Conservation (phyloP, 1,140 invertebrate genomes). For the Sarcophaga peregrina region DNA sequence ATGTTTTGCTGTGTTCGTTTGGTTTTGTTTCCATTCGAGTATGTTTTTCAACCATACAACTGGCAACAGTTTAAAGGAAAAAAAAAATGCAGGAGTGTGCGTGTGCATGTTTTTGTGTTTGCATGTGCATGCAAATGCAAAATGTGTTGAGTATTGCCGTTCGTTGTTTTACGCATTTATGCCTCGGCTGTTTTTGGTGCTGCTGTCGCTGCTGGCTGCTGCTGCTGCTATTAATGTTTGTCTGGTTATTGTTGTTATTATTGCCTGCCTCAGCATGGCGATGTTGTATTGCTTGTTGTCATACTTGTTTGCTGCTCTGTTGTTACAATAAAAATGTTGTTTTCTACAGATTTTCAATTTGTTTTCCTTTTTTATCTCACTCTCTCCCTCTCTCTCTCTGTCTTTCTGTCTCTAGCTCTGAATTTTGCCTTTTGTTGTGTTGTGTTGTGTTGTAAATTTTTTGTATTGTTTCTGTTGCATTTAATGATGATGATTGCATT, state of each 20-base stretch:
- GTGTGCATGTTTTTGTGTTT: no score
- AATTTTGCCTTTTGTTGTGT: background rate
- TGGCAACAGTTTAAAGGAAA: background rate
- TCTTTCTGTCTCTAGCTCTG: no score
- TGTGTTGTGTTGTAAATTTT: background rate
- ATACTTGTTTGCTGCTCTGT: background rate
- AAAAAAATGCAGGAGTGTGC: background rate
- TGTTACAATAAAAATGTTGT: constrained; percentile 6
- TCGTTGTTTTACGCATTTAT: background rate
- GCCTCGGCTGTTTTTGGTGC: background rate
- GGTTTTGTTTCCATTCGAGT: background rate
- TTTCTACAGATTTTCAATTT: background rate
- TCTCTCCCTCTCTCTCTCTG: background rate
- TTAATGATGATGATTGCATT: constrained; percentile 33
- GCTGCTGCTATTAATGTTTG: background rate
- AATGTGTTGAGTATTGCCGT: no score
- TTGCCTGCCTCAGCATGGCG: background rate
- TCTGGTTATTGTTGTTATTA: background rate
- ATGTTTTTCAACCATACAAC: background rate
- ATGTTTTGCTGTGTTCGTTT: background rate
- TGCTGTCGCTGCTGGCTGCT: background rate
- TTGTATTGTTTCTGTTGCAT: background rate
- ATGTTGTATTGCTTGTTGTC: background rate
- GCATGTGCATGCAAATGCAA: background rate
- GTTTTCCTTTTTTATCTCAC: background rate